A percentile compares a stretch with the other conserved stretches of the same genome.
Evolutionary conservation across 2,113 vertebrate species (phyloP).

Genomic region (Tachuris rubrigastra): DNA sequence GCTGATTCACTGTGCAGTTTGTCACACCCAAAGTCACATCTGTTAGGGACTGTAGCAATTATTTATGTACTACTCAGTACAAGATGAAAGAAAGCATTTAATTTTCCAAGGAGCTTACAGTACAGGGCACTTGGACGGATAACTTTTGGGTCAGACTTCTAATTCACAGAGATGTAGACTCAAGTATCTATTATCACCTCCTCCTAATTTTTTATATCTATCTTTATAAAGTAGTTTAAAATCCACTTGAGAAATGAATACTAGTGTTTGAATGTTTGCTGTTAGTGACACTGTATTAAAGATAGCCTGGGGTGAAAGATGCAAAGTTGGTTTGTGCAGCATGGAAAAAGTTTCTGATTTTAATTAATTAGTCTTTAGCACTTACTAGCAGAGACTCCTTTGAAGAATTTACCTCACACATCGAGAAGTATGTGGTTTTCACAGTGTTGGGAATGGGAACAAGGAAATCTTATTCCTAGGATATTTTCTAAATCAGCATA

Average conservation of each 20-base stretch:
- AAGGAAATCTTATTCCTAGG: neutral
- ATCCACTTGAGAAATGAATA: neutral
- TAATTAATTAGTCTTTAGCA: neutral
- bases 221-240: neutral
- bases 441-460: neutral
- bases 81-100: neutral
- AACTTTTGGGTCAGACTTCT: neutral
- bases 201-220: neutral
- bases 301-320: neutral
- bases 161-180: neutral
- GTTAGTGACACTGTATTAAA: neutral
- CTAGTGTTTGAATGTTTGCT: neutral
- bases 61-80: neutral
- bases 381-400: neutral
- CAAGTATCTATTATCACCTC: neutral
- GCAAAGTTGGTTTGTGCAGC: neutral
- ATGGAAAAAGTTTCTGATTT: neutral
- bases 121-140: neutral
- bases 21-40: constrained; percentile 8
- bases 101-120: neutral
- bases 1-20: constrained; percentile 26
- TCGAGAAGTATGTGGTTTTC: neutral
- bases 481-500: neutral
- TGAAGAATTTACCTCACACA: neutral
- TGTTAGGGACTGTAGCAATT: neutral